Percentiles rank a stretch among this genome's conserved stretches.
Conservation (phyloP, 2,888 invertebrate genomes). For the Idaea aversata region DNA sequence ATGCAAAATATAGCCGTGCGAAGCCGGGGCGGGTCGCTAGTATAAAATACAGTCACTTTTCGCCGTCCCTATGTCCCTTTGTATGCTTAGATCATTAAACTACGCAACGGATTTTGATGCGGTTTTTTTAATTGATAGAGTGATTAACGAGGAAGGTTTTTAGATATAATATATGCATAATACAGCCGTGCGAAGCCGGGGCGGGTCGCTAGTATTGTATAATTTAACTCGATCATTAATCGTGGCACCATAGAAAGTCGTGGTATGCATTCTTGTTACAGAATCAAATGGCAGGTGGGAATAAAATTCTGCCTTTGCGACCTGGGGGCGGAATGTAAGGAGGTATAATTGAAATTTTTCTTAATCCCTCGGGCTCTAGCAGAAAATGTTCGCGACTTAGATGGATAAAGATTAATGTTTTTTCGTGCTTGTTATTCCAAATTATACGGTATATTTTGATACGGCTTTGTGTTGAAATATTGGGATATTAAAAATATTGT, state of each 20-base stretch:
- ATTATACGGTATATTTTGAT: constrained; percentile 28
- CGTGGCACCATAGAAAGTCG: background rate
- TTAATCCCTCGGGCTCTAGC: constrained; percentile 47
- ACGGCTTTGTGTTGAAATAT: constrained; percentile 6
- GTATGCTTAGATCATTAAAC: too few relatives aligned
- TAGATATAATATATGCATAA: too few relatives aligned
- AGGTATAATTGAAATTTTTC: constrained; percentile 63
- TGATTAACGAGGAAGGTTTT: too few relatives aligned
- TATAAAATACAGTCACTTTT: too few relatives aligned
- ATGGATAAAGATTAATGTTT: constrained; percentile 38
- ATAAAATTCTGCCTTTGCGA: constrained; percentile 39
- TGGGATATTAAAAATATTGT: constrained; percentile 2
- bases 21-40: too few relatives aligned
- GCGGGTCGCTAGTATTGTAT: too few relatives aligned
- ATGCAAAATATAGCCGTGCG: too few relatives aligned
- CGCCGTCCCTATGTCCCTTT: too few relatives aligned
- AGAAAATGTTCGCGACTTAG: constrained; percentile 32
- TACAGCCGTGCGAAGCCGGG: too few relatives aligned
- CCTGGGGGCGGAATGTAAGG: constrained; percentile 30
- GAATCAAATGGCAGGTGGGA: constrained; percentile 19
- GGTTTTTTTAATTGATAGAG: too few relatives aligned
- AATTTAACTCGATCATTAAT: background rate
- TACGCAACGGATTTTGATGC: too few relatives aligned
- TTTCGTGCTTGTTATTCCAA: constrained; percentile 31
- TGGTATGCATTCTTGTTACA: background rate